Evolutionary conservation across 1,140 invertebrate genomes (phyloP).

Genomic region (Halictus rubicundus): DNA sequence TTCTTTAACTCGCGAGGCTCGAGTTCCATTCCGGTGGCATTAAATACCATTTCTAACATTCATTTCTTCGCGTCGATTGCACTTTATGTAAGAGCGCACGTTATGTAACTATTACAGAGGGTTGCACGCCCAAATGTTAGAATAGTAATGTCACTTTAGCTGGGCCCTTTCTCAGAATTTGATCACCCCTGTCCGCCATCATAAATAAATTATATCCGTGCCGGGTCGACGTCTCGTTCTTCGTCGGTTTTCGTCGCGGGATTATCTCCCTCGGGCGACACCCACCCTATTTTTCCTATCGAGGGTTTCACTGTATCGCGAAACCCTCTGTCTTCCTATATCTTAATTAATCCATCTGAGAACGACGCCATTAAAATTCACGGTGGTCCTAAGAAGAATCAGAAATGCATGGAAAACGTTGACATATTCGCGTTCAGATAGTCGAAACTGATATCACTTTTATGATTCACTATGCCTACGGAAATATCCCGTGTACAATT

Average conservation of each 20-base stretch:
- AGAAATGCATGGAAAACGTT: neutral
- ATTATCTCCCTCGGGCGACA: slow-evolving; percentile 23
- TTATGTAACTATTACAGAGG: slow-evolving; percentile 42
- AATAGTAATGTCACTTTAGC: slow-evolving; percentile 28
- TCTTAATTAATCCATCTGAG: slow-evolving; percentile 37
- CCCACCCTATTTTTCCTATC: slow-evolving; percentile 12
- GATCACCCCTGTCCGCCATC: slow-evolving; percentile 38
- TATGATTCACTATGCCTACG: too few relatives aligned
- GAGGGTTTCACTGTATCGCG: neutral
- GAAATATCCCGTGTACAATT: too few relatives aligned
- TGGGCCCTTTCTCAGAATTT: slow-evolving; percentile 42
- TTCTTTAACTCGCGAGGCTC: neutral
- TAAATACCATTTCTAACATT: neutral
- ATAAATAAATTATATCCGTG: slow-evolving; percentile 62
- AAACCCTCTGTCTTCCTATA: slow-evolving; percentile 7
- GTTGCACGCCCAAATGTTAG: slow-evolving; percentile 43
- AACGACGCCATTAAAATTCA: neutral
- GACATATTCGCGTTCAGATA: neutral
- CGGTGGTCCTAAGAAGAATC: neutral
- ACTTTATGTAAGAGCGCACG: too few relatives aligned
- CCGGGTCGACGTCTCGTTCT: slow-evolving; percentile 19
- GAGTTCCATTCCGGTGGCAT: neutral
- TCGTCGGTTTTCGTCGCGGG: slow-evolving; percentile 20
- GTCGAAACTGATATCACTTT: neutral
- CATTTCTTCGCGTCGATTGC: neutral